Conservation (phyloP, 1,140 invertebrate genomes). For the Rhyacophila brunnea region DNA sequence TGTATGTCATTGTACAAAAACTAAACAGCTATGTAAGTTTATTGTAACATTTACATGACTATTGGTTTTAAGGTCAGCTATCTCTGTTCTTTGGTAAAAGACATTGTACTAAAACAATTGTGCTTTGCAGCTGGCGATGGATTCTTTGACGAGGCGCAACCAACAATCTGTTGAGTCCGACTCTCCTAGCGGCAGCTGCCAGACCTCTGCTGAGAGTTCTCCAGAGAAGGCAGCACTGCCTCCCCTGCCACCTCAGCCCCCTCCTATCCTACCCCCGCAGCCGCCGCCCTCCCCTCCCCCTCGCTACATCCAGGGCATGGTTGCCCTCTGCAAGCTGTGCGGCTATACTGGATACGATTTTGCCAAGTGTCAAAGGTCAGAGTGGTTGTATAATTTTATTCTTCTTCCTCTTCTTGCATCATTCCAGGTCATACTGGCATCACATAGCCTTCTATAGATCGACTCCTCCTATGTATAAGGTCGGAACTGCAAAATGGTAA, state of each 20-base stretch:
- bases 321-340: constrained; percentile 70
- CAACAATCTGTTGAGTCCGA: no score
- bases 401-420: no score
- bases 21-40: not conserved
- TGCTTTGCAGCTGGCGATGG: not conserved
- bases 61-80: not conserved
- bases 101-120: not conserved
- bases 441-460: no score
- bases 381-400: no score
- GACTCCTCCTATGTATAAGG: no score
- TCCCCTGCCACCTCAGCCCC: constrained; percentile 1
- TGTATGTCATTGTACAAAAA: not conserved
- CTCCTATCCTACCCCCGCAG: constrained; percentile 33
- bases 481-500: no score
- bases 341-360: constrained; percentile 71
- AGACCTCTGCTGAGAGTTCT: constrained; percentile 2
- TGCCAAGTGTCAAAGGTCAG: constrained; percentile 65
- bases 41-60: not conserved
- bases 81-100: not conserved
- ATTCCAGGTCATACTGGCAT: no score
- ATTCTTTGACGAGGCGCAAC: no score
- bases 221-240: constrained; percentile 16
- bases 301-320: constrained; percentile 64
- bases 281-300: constrained; percentile 49
- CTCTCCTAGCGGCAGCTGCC: constrained; percentile 1